Conservation (phyloP, 2,113 vertebrate genomes). For the Cercocebus atys region DNA sequence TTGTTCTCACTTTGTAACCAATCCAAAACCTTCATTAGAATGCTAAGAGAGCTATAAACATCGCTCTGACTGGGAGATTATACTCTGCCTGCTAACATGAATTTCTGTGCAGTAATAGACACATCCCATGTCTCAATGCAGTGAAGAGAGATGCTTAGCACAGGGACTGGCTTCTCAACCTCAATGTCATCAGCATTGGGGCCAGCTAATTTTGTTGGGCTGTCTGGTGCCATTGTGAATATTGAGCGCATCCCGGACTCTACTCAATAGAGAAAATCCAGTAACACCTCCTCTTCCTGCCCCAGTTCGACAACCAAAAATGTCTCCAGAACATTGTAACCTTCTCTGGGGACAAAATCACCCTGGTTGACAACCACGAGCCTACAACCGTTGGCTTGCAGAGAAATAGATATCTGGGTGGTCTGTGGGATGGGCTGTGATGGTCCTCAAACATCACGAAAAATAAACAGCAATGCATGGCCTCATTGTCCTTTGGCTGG, state of each 20-base stretch:
- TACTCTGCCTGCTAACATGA: neutral
- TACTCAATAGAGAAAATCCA: fast-evolving
- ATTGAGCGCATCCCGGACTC: no score
- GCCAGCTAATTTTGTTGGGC: fast-evolving
- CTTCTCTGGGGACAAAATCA: neutral
- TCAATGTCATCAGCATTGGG: fast-evolving
- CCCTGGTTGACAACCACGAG: neutral
- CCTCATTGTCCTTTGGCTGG: neutral
- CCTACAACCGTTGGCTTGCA: neutral
- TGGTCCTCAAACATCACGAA: neutral
- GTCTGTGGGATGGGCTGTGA: neutral
- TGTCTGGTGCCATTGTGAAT: fast-evolving
- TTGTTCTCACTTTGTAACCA: neutral
- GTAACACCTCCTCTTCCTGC: fast-evolving
- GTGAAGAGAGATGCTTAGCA: fast-evolving
- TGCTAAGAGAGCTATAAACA: neutral
- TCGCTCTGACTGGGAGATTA: neutral
- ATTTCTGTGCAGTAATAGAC: neutral
- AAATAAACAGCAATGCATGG: fast-evolving
- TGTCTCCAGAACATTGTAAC: neutral
- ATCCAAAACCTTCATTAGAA: neutral
- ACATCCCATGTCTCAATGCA: fast-evolving
- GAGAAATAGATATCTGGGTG: neutral
- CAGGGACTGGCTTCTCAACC: fast-evolving
- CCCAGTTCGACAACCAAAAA: neutral